phyloP scores from a whole-genome alignment of 2,888 invertebrate species.

The Sesia apiformis region DNA sequence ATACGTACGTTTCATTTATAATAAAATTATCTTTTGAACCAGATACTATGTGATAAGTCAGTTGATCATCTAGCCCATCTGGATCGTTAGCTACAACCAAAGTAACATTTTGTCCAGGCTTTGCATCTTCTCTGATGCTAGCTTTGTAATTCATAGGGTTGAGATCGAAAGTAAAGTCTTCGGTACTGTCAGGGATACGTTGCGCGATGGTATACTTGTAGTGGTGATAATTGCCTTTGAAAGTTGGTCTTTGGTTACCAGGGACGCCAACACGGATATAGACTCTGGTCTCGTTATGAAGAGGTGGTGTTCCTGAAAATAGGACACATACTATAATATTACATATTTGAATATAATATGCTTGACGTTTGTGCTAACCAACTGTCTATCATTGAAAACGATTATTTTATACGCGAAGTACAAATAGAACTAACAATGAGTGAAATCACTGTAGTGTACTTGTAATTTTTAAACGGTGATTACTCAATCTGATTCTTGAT shows the following conservation, averaged over 20 bases:
- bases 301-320: constrained; percentile 72
- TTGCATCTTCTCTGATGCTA: constrained; percentile 80
- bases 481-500: no score
- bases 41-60: constrained; percentile 80
- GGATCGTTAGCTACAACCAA: constrained; percentile 84
- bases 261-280: constrained; percentile 85
- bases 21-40: constrained; percentile 86
- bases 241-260: constrained; percentile 87
- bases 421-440: no score
- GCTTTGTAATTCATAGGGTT: constrained; percentile 83
- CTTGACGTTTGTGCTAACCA: neutral
- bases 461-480: no score
- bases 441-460: no score
- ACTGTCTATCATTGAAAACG: no score
- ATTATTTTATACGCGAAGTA: no score
- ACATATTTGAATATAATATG: neutral
- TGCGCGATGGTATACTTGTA: constrained; percentile 57
- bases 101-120: constrained; percentile 80
- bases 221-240: constrained; percentile 81
- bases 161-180: constrained; percentile 66
- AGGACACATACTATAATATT: no score
- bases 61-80: constrained; percentile 81
- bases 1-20: constrained; percentile 79
- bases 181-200: constrained; percentile 37
- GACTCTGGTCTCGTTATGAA: constrained; percentile 79